phyloP scores from a whole-genome alignment of 1,140 invertebrate genomes.

The Eumaeus atala region DNA sequence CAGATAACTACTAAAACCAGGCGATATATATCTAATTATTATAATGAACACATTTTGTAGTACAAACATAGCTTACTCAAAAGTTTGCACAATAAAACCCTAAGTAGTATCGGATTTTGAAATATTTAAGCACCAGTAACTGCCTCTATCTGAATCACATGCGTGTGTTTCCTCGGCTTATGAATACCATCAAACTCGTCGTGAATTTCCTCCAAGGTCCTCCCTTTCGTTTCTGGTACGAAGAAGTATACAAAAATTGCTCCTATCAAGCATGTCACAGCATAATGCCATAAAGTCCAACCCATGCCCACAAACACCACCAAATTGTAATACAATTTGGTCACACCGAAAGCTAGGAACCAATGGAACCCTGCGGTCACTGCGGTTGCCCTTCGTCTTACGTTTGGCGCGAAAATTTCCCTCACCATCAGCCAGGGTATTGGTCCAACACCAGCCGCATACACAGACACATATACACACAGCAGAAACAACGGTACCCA shows the following conservation, averaged over 20 bases:
- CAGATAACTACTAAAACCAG: too few species aligned
- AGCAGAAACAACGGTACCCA: slow-evolving; percentile 63
- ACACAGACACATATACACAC: slow-evolving; percentile 60
- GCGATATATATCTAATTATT: too few species aligned
- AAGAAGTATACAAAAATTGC: slow-evolving; percentile 80
- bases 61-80: too few species aligned
- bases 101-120: too few species aligned
- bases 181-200: slow-evolving; percentile 73
- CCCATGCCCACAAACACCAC: slow-evolving; percentile 74
- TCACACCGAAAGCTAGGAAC: slow-evolving; percentile 81
- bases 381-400: slow-evolving; percentile 78
- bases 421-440: slow-evolving; percentile 81
- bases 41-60: too few species aligned
- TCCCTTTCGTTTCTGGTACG: slow-evolving; percentile 87
- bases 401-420: slow-evolving; percentile 78
- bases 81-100: too few species aligned
- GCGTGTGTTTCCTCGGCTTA: slow-evolving; percentile 56
- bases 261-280: slow-evolving; percentile 76
- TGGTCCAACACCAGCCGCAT: slow-evolving; percentile 74
- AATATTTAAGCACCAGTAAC: slow-evolving; percentile 35
- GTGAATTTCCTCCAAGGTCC: slow-evolving; percentile 83
- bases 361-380: slow-evolving; percentile 81
- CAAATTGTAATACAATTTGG: slow-evolving; percentile 77
- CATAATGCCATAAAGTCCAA: slow-evolving; percentile 81
- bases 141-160: slow-evolving; percentile 67